Percentiles rank a stretch among this genome's conserved stretches.
These are phyloP conservation scores for Fissipunctia ypsillon DNA, from an alignment of 2,888 invertebrate genomes.

Conservation along the genomic window DNA sequence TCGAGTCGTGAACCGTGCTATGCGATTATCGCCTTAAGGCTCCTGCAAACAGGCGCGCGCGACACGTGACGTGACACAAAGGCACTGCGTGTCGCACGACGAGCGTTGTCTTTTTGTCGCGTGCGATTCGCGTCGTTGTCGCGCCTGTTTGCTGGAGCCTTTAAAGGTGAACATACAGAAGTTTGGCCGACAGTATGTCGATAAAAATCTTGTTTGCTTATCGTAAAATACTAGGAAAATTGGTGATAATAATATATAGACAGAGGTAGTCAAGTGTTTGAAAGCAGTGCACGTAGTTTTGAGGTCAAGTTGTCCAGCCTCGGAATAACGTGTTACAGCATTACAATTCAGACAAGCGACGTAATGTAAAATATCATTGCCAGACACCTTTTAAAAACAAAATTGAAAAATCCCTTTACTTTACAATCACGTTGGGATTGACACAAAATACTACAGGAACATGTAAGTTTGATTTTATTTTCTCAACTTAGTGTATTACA, in stretches of 20 bases:
- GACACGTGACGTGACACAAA: too few species aligned
- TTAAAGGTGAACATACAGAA: too few species aligned
- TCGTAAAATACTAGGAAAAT: slow-evolving; percentile 45
- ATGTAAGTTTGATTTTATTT: slow-evolving; percentile 33
- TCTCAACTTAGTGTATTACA: neutral
- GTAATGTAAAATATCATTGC: slow-evolving; percentile 39
- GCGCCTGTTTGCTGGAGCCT: too few species aligned
- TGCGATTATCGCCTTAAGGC: too few species aligned
- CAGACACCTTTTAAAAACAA: slow-evolving; percentile 13
- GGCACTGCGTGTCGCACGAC: too few species aligned
- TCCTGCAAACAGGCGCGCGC: too few species aligned
- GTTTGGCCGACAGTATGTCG: too few species aligned
- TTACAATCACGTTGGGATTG: neutral
- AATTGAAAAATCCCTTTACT: slow-evolving; percentile 11
- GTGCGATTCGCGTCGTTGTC: too few species aligned
- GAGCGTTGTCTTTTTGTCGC: too few species aligned
- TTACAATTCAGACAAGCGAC: slow-evolving; percentile 51
- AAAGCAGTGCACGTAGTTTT: slow-evolving; percentile 74
- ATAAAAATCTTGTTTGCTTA: slow-evolving; percentile 8
- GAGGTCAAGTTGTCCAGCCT: slow-evolving; percentile 80
- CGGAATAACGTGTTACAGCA: slow-evolving; percentile 67
- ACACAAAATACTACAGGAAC: neutral
- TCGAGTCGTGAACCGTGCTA: too few species aligned
- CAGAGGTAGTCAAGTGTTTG: slow-evolving; percentile 50
- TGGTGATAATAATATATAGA: slow-evolving; percentile 14